Conservation (phyloP, 2,797 vertebrate genomes). For the Fundulus diaphanus region DNA sequence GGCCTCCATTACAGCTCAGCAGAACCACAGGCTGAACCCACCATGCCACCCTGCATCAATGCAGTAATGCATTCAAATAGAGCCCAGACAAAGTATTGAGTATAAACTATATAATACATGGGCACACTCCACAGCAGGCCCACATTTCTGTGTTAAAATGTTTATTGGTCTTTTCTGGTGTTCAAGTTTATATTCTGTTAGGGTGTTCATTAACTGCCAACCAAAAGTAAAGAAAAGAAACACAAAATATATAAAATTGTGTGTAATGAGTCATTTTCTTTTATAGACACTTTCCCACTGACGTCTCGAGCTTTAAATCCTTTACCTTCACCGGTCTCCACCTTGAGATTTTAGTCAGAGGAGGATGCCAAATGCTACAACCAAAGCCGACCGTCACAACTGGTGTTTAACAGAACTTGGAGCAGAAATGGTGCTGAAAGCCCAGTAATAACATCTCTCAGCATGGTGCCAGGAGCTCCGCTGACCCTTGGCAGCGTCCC, state of each 20-base stretch:
- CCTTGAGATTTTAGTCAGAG: slow-evolving; percentile 24
- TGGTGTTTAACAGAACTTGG: slow-evolving; percentile 31
- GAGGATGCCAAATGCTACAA: slow-evolving; percentile 21
- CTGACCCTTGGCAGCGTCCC: slow-evolving; percentile 57
- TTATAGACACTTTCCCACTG: neutral
- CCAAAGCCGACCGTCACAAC: slow-evolving; percentile 26
- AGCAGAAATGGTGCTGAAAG: slow-evolving; percentile 31
- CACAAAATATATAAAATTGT: neutral
- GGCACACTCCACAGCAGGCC: too few species aligned
- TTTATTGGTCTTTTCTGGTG: too few species aligned
- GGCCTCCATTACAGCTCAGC: too few species aligned
- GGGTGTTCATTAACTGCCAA: too few species aligned
- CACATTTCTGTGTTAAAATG: too few species aligned
- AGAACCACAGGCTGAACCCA: too few species aligned
- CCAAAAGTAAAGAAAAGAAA: neutral
- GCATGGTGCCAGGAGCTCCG: slow-evolving; percentile 44
- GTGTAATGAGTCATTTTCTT: neutral
- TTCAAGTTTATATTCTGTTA: too few species aligned
- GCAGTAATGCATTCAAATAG: too few species aligned
- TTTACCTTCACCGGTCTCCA: neutral
- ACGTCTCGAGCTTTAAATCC: neutral
- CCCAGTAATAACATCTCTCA: slow-evolving; percentile 45
- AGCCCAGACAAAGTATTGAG: too few species aligned
- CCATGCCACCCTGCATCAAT: too few species aligned
- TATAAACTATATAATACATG: too few species aligned